These are phyloP conservation scores for Ricordea florida DNA, from an alignment of 92 coral and sea anemone species.

Conservation along the genomic window DNA sequence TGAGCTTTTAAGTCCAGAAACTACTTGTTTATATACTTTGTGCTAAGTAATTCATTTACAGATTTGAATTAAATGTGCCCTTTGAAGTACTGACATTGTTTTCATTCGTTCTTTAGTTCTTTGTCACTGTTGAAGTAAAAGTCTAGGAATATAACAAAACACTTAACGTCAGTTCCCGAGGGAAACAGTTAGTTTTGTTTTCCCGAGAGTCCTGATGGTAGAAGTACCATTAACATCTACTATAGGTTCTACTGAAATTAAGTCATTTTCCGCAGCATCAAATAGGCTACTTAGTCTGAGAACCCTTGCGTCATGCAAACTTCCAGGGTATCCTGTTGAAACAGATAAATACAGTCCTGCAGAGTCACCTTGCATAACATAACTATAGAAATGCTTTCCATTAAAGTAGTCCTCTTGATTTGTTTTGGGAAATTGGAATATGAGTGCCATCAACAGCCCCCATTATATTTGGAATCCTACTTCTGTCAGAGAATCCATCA, in stretches of 20 bases:
- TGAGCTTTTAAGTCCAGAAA: too few relatives aligned
- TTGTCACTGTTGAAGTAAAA: too few relatives aligned
- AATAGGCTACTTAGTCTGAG: neutral
- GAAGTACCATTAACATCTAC: conserved; percentile 10
- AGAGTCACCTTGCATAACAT: conserved; percentile 9
- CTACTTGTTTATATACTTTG: too few relatives aligned
- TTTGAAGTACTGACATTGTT: too few relatives aligned
- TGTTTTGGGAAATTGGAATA: conserved; percentile 8
- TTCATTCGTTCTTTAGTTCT: too few relatives aligned
- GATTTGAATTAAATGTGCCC: too few relatives aligned
- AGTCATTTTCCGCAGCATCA: conserved; percentile 14
- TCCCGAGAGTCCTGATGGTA: too few relatives aligned
- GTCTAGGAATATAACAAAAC: too few relatives aligned
- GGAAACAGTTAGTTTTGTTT: too few relatives aligned
- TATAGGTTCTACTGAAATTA: conserved; percentile 13
- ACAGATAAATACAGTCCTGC: conserved; percentile 29
- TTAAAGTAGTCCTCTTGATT: conserved; percentile 30
- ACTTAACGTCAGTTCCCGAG: too few relatives aligned
- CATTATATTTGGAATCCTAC: conserved; percentile 29
- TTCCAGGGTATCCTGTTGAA: conserved; percentile 38
- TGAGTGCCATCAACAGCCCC: conserved; percentile 42
- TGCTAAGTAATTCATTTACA: too few relatives aligned
- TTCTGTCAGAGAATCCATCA: conserved; percentile 20
- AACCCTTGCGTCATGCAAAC: conserved; percentile 22
- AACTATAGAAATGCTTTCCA: conserved; percentile 38